A percentile compares a stretch with the other conserved stretches of the same genome.
Conservation (phyloP, 1,140 invertebrate genomes). For the Patella vulgata region DNA sequence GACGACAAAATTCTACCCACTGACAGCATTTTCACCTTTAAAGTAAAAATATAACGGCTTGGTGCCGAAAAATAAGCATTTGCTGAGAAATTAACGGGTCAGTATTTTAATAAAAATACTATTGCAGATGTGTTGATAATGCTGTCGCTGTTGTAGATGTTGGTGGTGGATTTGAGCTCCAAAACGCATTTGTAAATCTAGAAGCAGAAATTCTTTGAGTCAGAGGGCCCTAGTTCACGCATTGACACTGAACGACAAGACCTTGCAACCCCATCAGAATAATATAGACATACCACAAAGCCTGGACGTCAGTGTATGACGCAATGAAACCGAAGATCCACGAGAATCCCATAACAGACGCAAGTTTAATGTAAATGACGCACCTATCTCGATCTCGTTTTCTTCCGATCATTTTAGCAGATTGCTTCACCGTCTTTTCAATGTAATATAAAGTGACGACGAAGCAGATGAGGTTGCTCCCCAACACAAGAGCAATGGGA, state of each 20-base stretch:
- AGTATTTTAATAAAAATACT: too few species aligned
- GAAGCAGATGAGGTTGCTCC: constrained; percentile 70
- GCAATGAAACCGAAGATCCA: constrained; percentile 69
- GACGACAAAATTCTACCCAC: too few species aligned
- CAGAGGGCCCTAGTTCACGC: too few species aligned
- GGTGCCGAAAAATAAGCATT: too few species aligned
- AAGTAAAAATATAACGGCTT: too few species aligned
- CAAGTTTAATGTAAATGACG: constrained; percentile 69
- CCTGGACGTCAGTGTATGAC: constrained; percentile 38
- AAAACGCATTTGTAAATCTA: too few species aligned
- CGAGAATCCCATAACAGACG: constrained; percentile 68
- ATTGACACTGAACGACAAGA: constrained; percentile 40
- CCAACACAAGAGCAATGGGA: constrained; percentile 68
- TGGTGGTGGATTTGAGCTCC: too few species aligned
- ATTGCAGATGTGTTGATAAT: too few species aligned
- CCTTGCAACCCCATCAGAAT: constrained; percentile 67
- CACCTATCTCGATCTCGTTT: constrained; percentile 52
- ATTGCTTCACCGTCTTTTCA: constrained; percentile 4
- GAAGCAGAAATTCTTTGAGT: too few species aligned
- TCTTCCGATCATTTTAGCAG: constrained; percentile 21
- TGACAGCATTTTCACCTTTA: too few species aligned
- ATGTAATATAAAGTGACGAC: constrained; percentile 62
- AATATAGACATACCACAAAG: constrained; percentile 60
- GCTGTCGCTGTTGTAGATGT: too few species aligned
- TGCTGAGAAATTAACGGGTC: too few species aligned